Conservation (phyloP, 2,113 vertebrate genomes). For the Gracilinanus agilis region DNA sequence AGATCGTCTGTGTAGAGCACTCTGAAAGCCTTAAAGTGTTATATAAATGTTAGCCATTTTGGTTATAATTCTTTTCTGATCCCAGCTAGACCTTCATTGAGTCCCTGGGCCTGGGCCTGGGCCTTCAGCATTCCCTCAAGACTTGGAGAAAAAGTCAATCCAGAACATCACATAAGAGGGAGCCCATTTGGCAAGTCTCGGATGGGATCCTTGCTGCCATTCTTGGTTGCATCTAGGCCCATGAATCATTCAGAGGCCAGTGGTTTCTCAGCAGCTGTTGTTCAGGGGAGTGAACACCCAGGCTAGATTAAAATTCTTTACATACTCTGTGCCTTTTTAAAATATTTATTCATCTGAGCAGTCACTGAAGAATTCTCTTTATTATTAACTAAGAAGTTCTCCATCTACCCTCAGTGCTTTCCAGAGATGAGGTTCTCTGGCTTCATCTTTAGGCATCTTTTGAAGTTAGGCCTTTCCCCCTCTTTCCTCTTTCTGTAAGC, state of each 20-base stretch:
- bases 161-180: slow-evolving; percentile 19
- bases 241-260: slow-evolving; percentile 48
- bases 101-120: neutral
- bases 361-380: slow-evolving; percentile 65
- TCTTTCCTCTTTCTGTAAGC: slow-evolving; percentile 15
- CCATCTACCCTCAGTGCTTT: slow-evolving; percentile 17
- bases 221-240: slow-evolving; percentile 1
- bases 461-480: neutral
- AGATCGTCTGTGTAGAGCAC: neutral
- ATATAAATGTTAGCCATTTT: neutral
- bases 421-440: slow-evolving; percentile 26
- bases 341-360: slow-evolving; percentile 63
- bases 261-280: slow-evolving; percentile 50
- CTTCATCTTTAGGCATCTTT: slow-evolving; percentile 45
- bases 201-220: neutral
- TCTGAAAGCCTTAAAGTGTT: too few species aligned
- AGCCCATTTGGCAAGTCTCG: neutral
- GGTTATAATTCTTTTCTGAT: neutral
- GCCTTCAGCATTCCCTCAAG: neutral
- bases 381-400: slow-evolving; percentile 68
- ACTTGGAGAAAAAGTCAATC: neutral
- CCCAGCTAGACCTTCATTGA: too few species aligned
- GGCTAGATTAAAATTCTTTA: slow-evolving; percentile 75
- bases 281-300: slow-evolving; percentile 24
- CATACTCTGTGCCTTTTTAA: slow-evolving; percentile 54